Evolutionary conservation across 2,113 vertebrate species (phyloP), one percentile per base, ranked within the genome.

Genomic region (Hoplias malabaricus): DNA sequence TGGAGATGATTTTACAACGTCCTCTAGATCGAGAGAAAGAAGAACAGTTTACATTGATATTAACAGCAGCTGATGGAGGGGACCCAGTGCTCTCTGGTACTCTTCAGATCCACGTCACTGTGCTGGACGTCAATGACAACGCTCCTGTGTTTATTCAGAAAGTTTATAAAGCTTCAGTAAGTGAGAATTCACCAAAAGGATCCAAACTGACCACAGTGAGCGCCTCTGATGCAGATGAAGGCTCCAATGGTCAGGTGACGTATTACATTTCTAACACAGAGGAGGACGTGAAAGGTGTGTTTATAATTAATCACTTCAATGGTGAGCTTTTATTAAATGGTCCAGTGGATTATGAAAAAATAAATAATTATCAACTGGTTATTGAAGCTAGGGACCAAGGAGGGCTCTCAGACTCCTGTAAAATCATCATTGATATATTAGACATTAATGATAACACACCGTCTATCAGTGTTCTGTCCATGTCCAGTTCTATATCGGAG

Each of bases 331-430:
- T 62, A 38, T 50, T 90, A 1, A 70, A 19, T 14, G 87, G 83
- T 0, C 10, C 36, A 0, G 54, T 92, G 4, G 92, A 96, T 70
- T 95, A 89, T 9, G 93, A 96, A 76, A 84, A 85, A 31, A 25
- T 36, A 3, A 93, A 78, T 29, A 84, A 85, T 29, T 91, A 91
- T 0, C 89, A 90, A 62, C 78, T 85, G 0, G 89, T 0, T 10
- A 69, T 94, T 62, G 88, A 93, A 80, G 91, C 90, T 1, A 93
- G 85, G 72, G 93, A 94, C 0, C 87, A 92, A 0, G 94, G 92
- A 0, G 90, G 92, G 0, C 78, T 94, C 1, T 80, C 57, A 0
- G 78, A 87, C 0, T 87, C 93, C 0, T 84, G 85, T 75, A 92
- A 93, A 70, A 81, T 93, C 5, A 57, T 89, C 12, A 63, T 95